Evolutionary conservation across 1,140 invertebrate genomes (phyloP), one percentile per base, ranked within the genome.

Genomic region (Brachionus plicatilis): DNA sequence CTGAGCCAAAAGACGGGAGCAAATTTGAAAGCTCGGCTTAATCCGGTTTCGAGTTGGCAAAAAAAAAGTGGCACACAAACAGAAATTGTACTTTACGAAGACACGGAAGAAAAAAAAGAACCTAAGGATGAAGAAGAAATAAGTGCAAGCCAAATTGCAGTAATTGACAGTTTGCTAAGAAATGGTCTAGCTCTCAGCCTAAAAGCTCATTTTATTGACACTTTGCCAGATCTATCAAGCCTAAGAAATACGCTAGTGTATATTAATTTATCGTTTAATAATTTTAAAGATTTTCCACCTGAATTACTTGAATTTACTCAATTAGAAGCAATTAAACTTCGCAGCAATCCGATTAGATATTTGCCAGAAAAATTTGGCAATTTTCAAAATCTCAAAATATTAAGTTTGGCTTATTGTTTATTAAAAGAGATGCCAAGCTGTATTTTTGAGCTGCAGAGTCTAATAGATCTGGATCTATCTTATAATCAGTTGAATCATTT

Each of bases 241-340:
- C 65, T 90, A 56, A 75, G 78, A n/a, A 86, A 85, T 8, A 88
- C 88, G 14, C 79, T 89, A 14, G 87, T 86, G 0, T 88, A 89
- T 83, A 84, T 90, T 3, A 89, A 90, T 78, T 85, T 90, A 11
- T 88, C 88, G 14, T 90, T 88, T 85, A 90, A 90, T 86, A 86
- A 88, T 85, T 89, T 90, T 70, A 86, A 85, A 65, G 89, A 85
- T 27, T 85, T 90, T 78, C 89, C 89, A 9, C 27, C 68, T 24
- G 87, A 88, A 60, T 85, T 90, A 9, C 66, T 89, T 33, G 85
- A 87, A 14, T 85, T 89, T 3, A 83, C 60, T 24, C 87, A 88
- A 75, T 85, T 90, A 33, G 87, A 88, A 82, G 86, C 87, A 27
- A 76, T 90, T 37, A 89, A 89, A 78, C 80, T 89, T 29, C 76